Conservation (phyloP, 2,113 vertebrate genomes). For the Tragelaphus buxtoni region DNA sequence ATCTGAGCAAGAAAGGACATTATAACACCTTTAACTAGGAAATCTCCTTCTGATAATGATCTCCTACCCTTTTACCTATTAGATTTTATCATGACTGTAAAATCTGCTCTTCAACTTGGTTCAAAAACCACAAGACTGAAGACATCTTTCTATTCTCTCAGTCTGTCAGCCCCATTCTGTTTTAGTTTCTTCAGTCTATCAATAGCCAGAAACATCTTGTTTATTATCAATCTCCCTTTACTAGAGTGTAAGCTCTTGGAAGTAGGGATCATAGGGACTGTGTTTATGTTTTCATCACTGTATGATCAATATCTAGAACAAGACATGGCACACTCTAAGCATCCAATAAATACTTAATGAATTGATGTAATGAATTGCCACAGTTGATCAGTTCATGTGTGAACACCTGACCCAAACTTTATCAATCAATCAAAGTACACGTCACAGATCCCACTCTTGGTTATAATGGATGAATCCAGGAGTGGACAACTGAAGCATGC, state of each 20-base stretch:
- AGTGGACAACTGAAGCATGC: not conserved
- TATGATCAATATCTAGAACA: not conserved
- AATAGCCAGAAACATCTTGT: not conserved
- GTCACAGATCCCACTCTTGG: not conserved
- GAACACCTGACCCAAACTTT: not conserved
- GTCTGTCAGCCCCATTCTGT: not conserved
- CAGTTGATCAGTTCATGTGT: not conserved
- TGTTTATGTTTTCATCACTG: not conserved
- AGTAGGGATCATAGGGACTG: not conserved
- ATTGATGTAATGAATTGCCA: not conserved
- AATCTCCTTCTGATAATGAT: not conserved
- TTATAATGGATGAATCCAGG: not conserved
- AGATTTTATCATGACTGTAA: not conserved
- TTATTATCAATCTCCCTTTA: not conserved
- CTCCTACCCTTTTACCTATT: not conserved
- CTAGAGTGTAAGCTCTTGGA: not conserved
- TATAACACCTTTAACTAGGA: not conserved
- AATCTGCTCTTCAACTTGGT: not conserved
- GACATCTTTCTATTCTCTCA: not conserved
- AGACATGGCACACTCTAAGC: not conserved
- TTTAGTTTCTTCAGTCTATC: not conserved
- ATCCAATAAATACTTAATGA: not conserved
- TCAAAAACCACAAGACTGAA: not conserved
- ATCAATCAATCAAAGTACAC: not conserved
- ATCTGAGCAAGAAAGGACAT: not conserved